Conservation (phyloP, 2,888 invertebrate species). For the Hirtodrosophila duncani region DNA sequence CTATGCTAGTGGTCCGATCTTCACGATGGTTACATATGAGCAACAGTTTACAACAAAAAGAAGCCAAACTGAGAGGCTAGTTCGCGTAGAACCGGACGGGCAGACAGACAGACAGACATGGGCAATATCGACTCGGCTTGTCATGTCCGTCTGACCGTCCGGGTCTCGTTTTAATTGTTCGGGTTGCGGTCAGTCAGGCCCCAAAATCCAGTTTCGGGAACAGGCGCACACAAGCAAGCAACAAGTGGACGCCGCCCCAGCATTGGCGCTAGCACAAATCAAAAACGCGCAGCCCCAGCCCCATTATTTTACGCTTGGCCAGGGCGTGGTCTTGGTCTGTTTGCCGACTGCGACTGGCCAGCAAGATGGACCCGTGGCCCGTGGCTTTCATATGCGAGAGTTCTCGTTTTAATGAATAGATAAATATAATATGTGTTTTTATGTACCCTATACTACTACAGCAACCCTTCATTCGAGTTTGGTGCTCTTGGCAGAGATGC, state of each 20-base stretch:
- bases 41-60: too few species aligned
- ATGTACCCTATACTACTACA: too few species aligned
- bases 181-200: constrained; percentile 78
- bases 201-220: constrained; percentile 77
- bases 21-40: too few species aligned
- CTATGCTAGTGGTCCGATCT: too few species aligned
- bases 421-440: too few species aligned
- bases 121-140: constrained; percentile 28
- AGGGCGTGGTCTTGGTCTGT: constrained; percentile 45
- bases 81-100: too few species aligned
- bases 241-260: constrained; percentile 39
- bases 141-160: constrained; percentile 67
- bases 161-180: constrained; percentile 53
- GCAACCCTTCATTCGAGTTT: too few species aligned
- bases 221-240: constrained; percentile 72
- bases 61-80: too few species aligned
- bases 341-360: constrained; percentile 23
- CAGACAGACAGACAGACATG: too few species aligned
- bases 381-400: not conserved
- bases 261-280: constrained; percentile 39
- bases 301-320: constrained; percentile 18
- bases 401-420: too few species aligned
- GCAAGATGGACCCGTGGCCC: constrained; percentile 14
- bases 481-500: too few species aligned
- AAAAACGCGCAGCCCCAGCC: constrained; percentile 19